Percentiles rank a stretch among this genome's conserved stretches.
Conservation (phyloP, 2,797 vertebrate genomes). For the Rhabdomys pumilio region DNA sequence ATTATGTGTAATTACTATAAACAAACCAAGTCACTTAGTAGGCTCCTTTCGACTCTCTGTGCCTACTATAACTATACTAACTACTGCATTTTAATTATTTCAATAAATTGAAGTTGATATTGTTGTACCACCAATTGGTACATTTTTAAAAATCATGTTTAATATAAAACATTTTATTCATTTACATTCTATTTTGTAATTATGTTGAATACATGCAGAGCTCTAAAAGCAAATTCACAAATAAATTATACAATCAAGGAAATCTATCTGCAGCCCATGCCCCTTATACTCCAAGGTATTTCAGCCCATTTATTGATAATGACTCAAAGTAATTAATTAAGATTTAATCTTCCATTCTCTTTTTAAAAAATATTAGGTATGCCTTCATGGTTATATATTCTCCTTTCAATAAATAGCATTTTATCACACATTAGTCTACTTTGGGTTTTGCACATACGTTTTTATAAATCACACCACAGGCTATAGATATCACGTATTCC, state of each 20-base stretch:
- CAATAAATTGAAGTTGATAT: neutral
- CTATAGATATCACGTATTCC: neutral
- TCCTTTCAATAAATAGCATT: neutral
- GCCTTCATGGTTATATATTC: neutral
- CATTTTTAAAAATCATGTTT: neutral
- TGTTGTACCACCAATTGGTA: neutral
- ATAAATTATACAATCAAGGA: neutral
- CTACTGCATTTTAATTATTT: neutral
- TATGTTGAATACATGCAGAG: neutral
- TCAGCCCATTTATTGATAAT: neutral
- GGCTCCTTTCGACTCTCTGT: neutral
- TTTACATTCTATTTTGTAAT: conserved; percentile 8
- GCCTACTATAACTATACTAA: neutral
- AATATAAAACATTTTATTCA: neutral
- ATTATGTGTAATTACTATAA: conserved; percentile 9
- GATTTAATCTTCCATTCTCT: neutral
- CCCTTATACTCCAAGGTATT: neutral
- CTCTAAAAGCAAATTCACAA: neutral
- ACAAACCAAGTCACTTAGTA: neutral
- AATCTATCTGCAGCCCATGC: neutral
- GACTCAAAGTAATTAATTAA: neutral
- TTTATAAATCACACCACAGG: neutral
- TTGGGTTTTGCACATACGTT: neutral
- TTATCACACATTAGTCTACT: neutral
- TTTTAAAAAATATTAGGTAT: neutral